A percentile compares a stretch with the other conserved stretches of the same genome.
These are phyloP conservation scores for Papilio demoleus DNA, from an alignment of 2,888 invertebrate species.

Conservation along the genomic window DNA sequence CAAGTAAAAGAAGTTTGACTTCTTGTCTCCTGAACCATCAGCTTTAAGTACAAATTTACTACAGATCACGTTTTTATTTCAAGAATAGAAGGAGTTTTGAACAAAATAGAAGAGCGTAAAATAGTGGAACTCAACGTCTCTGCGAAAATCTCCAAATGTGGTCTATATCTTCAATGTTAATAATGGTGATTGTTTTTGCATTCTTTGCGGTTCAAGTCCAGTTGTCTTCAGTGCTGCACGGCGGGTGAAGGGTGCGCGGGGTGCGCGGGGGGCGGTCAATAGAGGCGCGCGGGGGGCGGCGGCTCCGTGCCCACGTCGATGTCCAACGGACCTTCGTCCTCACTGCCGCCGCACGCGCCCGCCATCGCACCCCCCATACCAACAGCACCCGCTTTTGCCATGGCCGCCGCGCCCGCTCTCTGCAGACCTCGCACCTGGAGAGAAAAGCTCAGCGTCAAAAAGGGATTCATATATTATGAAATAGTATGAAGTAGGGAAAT, in stretches of 20 bases:
- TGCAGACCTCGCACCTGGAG: conserved; percentile 70
- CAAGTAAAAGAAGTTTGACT: conserved; percentile 2
- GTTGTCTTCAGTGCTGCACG: conserved; percentile 31
- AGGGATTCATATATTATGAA: not conserved
- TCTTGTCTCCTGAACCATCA: not conserved
- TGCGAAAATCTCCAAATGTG: too few species aligned
- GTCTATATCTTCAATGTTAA: not conserved
- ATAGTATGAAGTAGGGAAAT: not conserved
- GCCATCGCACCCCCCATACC: conserved; percentile 52
- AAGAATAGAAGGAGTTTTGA: not conserved
- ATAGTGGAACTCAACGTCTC: too few species aligned
- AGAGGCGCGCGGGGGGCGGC: conserved; percentile 61
- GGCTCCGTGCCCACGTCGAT: conserved; percentile 80
- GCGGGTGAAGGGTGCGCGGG: conserved; percentile 43
- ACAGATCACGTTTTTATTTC: not conserved
- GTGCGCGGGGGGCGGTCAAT: conserved; percentile 51
- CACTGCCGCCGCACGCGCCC: conserved; percentile 56
- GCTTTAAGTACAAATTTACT: not conserved
- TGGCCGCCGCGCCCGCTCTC: conserved; percentile 50
- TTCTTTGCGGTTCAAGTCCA: conserved; percentile 19
- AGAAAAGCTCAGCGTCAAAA: not conserved
- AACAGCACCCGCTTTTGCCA: conserved; percentile 1
- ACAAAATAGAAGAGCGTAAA: not conserved
- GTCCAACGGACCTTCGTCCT: conserved; percentile 75
- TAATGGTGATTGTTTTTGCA: not conserved